Evolutionary conservation across 2,888 invertebrate species (phyloP), one percentile per base, ranked within the genome.

Genomic region (Clusia tigrina): DNA sequence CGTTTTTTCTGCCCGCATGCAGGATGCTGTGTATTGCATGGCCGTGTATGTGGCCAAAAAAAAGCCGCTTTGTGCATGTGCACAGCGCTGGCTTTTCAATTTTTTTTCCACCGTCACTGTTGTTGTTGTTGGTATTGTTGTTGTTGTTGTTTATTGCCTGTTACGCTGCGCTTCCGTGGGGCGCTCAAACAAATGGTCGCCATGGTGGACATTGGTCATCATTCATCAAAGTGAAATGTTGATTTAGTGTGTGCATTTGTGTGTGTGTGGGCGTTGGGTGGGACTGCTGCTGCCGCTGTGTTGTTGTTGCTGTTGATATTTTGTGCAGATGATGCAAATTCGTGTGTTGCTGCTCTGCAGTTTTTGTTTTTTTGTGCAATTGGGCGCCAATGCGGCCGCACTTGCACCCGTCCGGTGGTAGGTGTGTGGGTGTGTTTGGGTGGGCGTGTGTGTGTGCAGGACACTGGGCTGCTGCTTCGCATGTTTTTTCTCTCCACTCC

Each of bases 171-270:
- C 42, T 48, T 48, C 48, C 18, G 48, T 3, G 22, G 48, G 48
- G 48, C 48, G 18, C 42, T 6, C 2, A 48, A 42, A 42, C 42
- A 42, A 42, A 42, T 42, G 32, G 6, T 32, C 6, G 32, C n/a
- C 15, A 3, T 42, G 48, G 20, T 64, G 32, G 71, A 76, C 73
- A 74, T 75, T 77, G 79, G 80, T 79, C 79, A 70, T 72, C 79
- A 79, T 79, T 80, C 80, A 79, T 79, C 79, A 79, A 79, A 77
- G 80, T 73, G 76, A 78, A 77, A 74, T 75, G 76, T 79, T 78
- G 78, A 79, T 78, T 79, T 78, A 77, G 73, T 74, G 78, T 72
- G 18, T 48, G 22, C 5, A 22, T 48, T 6, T 48, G 48, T 18
- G 48, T 20, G 48, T 48, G 48, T 18, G 2, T 2, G 18, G 18